These are phyloP conservation scores for Nebria brevicollis DNA, from an alignment of 2,888 invertebrate species.

Conservation along the genomic window DNA sequence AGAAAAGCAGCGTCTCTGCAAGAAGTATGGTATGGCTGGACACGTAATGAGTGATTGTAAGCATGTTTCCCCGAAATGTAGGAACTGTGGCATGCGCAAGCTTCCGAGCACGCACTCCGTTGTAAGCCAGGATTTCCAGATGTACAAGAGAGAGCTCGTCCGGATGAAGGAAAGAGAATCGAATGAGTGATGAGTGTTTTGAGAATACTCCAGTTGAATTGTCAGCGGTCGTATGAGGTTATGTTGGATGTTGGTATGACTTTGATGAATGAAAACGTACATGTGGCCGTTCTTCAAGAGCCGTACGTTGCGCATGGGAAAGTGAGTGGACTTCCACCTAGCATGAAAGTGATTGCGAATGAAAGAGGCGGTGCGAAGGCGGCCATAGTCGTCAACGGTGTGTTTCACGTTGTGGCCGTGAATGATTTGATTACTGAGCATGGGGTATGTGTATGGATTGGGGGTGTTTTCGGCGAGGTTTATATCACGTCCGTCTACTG, in stretches of 20 bases:
- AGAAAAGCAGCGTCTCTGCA: too few species aligned
- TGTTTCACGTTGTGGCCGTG: background rate
- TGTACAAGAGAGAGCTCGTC: background rate
- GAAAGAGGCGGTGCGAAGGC: conserved; percentile 17
- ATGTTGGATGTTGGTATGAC: conserved; percentile 41
- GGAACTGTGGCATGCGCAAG: background rate
- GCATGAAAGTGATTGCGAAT: background rate
- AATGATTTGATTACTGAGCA: background rate
- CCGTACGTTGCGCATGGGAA: background rate
- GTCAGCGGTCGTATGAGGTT: conserved; percentile 12
- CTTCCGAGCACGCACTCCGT: background rate
- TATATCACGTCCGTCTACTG: conserved; percentile 49
- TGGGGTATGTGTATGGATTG: conserved; percentile 47
- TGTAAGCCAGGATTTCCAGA: background rate
- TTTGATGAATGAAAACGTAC: conserved; percentile 2
- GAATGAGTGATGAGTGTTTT: background rate
- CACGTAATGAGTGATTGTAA: background rate
- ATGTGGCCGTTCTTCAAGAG: background rate
- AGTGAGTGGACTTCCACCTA: background rate
- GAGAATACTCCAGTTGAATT: background rate
- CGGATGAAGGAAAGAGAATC: background rate
- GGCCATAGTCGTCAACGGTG: conserved; percentile 33
- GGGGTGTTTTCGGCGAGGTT: conserved; percentile 41
- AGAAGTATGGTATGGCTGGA: background rate
- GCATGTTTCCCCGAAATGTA: background rate